phyloP scores from a whole-genome alignment of 2,113 vertebrate genomes.

The Sigmodon hispidus region DNA sequence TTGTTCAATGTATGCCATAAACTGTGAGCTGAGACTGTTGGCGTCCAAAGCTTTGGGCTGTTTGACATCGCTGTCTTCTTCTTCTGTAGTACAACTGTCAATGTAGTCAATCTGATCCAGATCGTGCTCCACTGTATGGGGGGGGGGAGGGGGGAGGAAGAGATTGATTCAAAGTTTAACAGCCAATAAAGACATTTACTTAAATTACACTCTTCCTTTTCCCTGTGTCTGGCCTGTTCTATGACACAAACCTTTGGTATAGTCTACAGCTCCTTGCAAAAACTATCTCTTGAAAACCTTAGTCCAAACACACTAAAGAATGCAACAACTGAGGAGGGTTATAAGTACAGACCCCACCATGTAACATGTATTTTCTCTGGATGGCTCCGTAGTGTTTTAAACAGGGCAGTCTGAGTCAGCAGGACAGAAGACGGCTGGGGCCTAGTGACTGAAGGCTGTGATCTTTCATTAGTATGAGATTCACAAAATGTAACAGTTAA shows the following conservation, averaged over 20 bases:
- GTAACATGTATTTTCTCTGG: neutral
- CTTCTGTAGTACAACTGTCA: conserved; percentile 90
- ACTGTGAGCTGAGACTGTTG: conserved; percentile 92
- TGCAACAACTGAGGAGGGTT: neutral
- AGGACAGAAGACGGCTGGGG: neutral
- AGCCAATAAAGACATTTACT: conserved; percentile 34
- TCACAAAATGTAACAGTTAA: conserved; percentile 28
- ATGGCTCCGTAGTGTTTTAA: conserved; percentile 45
- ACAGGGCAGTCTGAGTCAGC: neutral
- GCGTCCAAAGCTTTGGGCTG: conserved; percentile 84
- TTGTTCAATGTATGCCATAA: conserved; percentile 93
- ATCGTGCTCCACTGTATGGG: conserved; percentile 89
- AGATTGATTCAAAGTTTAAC: conserved; percentile 70
- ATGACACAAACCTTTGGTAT: neutral
- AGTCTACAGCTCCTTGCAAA: neutral
- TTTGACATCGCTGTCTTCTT: conserved; percentile 90
- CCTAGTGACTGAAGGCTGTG: neutral
- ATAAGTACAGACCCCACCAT: neutral
- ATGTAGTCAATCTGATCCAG: conserved; percentile 94
- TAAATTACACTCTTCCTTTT: neutral
- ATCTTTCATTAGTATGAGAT: neutral
- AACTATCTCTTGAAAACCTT: conserved; percentile 4
- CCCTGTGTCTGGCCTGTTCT: conserved; percentile 13
- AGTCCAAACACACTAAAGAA: conserved; percentile 40
- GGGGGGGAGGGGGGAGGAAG: too few relatives aligned